Conservation (phyloP, 1,140 invertebrate species). For the Cyphomyrmex costatus region DNA sequence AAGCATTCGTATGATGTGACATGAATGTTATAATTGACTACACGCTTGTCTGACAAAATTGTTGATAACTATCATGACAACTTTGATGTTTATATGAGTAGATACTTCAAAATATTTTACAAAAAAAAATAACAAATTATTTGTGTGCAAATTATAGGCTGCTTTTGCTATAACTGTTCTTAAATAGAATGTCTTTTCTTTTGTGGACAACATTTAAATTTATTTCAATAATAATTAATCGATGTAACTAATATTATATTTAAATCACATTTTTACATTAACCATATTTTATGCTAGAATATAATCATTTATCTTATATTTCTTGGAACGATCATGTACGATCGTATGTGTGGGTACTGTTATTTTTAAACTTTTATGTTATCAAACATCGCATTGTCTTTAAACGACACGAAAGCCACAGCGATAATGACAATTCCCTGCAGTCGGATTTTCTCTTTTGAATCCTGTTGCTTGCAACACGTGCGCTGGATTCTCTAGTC, state of each 20-base stretch:
- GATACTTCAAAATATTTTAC: background rate
- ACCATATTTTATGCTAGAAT: background rate
- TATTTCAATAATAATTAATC: background rate
- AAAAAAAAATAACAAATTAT: background rate
- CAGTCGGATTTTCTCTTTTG: background rate
- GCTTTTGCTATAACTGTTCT: background rate
- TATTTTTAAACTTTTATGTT: background rate
- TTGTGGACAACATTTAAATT: background rate
- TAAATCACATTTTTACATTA: background rate
- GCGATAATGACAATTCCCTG: background rate
- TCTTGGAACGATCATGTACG: background rate
- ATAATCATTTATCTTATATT: background rate
- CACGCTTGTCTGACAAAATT: background rate
- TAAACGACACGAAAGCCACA: constrained; percentile 2
- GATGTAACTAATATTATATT: constrained; percentile 22
- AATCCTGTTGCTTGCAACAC: background rate
- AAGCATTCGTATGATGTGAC: background rate
- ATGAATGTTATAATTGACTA: background rate
- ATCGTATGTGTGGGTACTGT: background rate
- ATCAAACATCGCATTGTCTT: background rate
- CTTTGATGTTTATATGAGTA: background rate
- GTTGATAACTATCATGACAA: background rate
- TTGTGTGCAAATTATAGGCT: background rate
- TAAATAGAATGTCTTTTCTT: constrained; percentile 9
- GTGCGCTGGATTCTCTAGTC: background rate